Conservation (phyloP, 2,888 invertebrate species). For the Leptinotarsa rubiginosa region DNA sequence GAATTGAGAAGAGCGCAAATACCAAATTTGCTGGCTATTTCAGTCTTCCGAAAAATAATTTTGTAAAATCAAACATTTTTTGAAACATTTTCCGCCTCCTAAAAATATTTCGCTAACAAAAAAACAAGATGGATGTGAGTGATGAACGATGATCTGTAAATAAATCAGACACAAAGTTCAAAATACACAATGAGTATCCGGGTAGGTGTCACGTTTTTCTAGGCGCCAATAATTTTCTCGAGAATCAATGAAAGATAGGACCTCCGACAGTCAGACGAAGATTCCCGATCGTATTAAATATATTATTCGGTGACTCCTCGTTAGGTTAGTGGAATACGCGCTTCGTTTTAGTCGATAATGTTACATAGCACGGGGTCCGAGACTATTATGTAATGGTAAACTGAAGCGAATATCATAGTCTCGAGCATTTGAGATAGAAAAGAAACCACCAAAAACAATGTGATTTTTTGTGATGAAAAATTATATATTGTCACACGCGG, state of each 20-base stretch:
- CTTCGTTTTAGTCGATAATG: conserved; percentile 56
- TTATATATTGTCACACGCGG: conserved; percentile 43
- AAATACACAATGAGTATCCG: not conserved
- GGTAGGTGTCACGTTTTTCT: not conserved
- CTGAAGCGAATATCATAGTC: conserved; percentile 34
- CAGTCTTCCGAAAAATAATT: too few relatives aligned
- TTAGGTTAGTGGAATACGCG: conserved; percentile 48
- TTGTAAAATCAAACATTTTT: too few relatives aligned
- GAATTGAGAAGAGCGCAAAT: not conserved
- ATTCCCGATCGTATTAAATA: conserved; percentile 48
- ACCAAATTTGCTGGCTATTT: too few relatives aligned
- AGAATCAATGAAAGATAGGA: conserved; percentile 40
- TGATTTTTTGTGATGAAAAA: conserved; percentile 46
- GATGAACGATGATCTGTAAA: not conserved
- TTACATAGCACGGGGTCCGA: conserved; percentile 48
- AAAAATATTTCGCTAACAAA: not conserved
- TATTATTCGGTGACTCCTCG: conserved; percentile 46
- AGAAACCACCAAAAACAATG: conserved; percentile 36
- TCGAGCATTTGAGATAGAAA: conserved; percentile 5
- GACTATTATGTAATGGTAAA: conserved; percentile 43
- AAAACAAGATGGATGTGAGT: not conserved
- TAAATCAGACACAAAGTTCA: not conserved
- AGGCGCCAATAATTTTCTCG: conserved; percentile 4
- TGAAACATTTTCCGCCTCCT: not conserved
- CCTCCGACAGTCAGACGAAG: conserved; percentile 35